Base-by-base conservation (phyloP, 2,888 invertebrate species). In the Diploptera punctata region DNA sequence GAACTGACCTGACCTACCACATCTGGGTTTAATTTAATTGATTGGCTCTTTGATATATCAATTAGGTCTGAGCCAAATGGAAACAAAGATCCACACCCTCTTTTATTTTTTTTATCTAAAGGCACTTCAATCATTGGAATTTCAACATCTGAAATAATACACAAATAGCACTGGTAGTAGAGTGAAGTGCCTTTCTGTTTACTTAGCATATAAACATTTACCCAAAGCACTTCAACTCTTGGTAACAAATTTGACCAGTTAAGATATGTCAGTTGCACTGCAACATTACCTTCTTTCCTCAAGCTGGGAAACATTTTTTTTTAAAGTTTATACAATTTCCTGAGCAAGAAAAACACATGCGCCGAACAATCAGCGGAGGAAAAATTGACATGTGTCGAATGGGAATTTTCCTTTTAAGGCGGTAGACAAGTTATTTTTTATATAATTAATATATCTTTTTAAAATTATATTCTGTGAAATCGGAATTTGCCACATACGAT, bases 211-310 rank as follows among this genome's bases (percentile, higher is more conserved):
- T 67, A 67, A 54, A 70, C 67, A 70, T 61, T 73, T 67, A 75
- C 67, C 73, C 74, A 73, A 68, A 74, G 75, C 76, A 75, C 76
- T 75, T 75, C 75, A 76, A 61, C 71, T 72, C 75, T 72, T 75
- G 75, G 74, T 76, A 76, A 76, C 74, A 75, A 75, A 75, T 67
- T 71, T 75, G 75, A 76, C 73, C 74, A 76, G 75, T 74, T n/a
- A 70, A 57, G 74, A 76, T 76, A 76, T 76, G 76, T 76, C 72
- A 74, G 74, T 74, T 74, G 74, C 74, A 74, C 70, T 67, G 72
- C 72, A 70, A 74, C 68, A 54, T 70, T 67, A 57, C 44, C 67
- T 71, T 70, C 71, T 71, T 68, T 67, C 43, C 52, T 38, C 69
- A 67, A 65, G 67, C 67, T 65, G 71, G 73, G 74, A 75, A 73